Evolutionary conservation across 1,140 invertebrate genomes (phyloP), one percentile per base, ranked within the genome.

Genomic region (Eumaeus atala): DNA sequence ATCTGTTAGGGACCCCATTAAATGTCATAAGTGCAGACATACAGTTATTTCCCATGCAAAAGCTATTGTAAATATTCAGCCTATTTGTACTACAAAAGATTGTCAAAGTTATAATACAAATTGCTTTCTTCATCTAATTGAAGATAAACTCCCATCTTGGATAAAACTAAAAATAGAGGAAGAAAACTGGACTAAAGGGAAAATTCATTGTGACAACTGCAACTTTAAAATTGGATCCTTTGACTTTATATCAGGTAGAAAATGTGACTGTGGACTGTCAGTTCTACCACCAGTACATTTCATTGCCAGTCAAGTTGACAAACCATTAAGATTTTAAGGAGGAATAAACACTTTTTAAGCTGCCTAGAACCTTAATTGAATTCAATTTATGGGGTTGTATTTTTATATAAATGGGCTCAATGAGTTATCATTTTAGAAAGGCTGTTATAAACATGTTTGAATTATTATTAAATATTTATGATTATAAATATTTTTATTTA

Each of bases 201-300:
- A 91, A 82, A 60, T 92, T n/a, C 77, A 87, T 44, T 92, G 91
- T 83, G 87, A 87, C 63, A 80, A 86, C 53, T 92, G 91, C 72
- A 74, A 84, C 16, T 78, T 74, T 51, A 85, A 90, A 73, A 74
- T 92, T 17, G 91, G 91, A 2, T 89, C 89, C 9, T 92, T 91
- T 79, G 90, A 92, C 73, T 92, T 90, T 76, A 81, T 92, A 3
- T 88, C 89, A 17, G 90, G 91, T 12, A 72, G 84, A 53, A 89
- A 91, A 72, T 92, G 91, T 69, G 59, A 77, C 3, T 92, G 91
- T 75, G 82, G 81, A 36, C 54, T 70, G 28, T 73, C 75, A 52
- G 74, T 90, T 37, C 58, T 91, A 52, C 91, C 90, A 34, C 69
- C 88, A 44, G 77, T 91, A 14, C 85, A 90, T 72, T 74, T 91